Evolutionary conservation across 2,797 vertebrate genomes (phyloP), one percentile per base, ranked within the genome.

Genomic region (Lithobates pipiens): DNA sequence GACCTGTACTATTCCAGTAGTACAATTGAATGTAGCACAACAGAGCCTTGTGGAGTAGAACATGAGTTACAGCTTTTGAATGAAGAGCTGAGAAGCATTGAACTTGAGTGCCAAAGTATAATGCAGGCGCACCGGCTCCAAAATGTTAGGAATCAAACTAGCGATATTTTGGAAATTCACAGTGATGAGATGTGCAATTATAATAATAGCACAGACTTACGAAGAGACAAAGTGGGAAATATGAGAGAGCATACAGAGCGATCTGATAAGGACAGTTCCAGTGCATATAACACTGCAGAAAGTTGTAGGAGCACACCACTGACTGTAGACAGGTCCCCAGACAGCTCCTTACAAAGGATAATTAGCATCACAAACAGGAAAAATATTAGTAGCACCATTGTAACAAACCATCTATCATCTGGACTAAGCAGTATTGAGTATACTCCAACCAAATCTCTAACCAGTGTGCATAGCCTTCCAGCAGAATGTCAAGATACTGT

Each of bases 261-360:
- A 90, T 99, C 97, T 0, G 98, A 99, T 93, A 99, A 99, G 89
- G 98, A 99, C 93, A 99, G 96, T 88, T 99, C 98, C 39, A 99
- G 98, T 9, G 97, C 98, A 42, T 99, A 99, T 88, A 99, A 99
- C 91, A 99, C 97, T 0, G 98, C 98, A 0, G 98, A 99, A 90
- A 99, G 97, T 89, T 98, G 97, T 57, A 95, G 98, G 78, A 99
- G 97, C 89, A 98, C 97, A 0, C 98, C 97, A 0, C 91, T 98
- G 65, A 96, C 95, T 0, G 94, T 97, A 90, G 97, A 98, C 89
- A 94, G 94, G 61, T 99, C 98, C 6, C 96, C 97, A 0, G 97
- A 99, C 85, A 97, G 96, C 86, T 98, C 98, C 0, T 96, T 99
- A 5, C 97, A 98, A 88, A 94, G 97, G 85, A 93, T 96, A 91